Evolutionary conservation across 2,797 vertebrate genomes (phyloP).

Genomic region (Kryptopterus vitreolus): DNA sequence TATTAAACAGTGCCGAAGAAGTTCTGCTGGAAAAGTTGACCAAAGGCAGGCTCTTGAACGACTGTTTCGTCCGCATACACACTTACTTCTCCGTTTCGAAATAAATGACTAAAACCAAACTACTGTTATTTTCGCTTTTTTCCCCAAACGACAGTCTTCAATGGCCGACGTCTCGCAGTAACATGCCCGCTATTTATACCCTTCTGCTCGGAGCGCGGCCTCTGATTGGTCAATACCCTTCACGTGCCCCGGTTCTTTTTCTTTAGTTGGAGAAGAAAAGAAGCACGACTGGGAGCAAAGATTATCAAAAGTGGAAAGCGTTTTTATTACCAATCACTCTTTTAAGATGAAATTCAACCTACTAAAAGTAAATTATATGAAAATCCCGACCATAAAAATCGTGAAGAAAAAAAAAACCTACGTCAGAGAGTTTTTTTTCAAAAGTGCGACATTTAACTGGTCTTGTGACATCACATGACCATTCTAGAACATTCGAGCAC

Average conservation of each 20-base stretch:
- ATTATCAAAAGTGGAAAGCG: not conserved
- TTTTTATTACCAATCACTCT: constrained; percentile 10
- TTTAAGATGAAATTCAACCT: not conserved
- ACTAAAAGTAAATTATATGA: constrained; percentile 1
- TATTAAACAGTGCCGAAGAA: constrained; percentile 53
- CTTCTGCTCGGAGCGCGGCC: constrained; percentile 42
- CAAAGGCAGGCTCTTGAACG: constrained; percentile 33
- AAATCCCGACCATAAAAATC: not conserved
- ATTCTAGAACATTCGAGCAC: constrained; percentile 49
- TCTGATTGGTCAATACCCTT: constrained; percentile 67
- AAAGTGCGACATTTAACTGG: constrained; percentile 55
- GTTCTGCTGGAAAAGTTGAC: constrained; percentile 52
- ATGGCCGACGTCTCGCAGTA: constrained; percentile 59
- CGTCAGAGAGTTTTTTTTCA: constrained; percentile 46
- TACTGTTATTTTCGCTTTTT: not conserved
- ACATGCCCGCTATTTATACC: constrained; percentile 70
- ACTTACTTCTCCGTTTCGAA: constrained; percentile 7
- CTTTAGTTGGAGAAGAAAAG: constrained; percentile 25
- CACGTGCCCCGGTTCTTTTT: constrained; percentile 55
- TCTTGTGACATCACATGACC: constrained; percentile 54
- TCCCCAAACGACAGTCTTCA: constrained; percentile 48
- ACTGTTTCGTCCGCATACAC: constrained; percentile 27
- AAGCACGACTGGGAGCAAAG: not conserved
- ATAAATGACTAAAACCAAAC: constrained; percentile 29
- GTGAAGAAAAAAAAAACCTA: constrained; percentile 22